Base-by-base conservation (phyloP, 2,888 invertebrate genomes). In the Drosophila affinis region DNA sequence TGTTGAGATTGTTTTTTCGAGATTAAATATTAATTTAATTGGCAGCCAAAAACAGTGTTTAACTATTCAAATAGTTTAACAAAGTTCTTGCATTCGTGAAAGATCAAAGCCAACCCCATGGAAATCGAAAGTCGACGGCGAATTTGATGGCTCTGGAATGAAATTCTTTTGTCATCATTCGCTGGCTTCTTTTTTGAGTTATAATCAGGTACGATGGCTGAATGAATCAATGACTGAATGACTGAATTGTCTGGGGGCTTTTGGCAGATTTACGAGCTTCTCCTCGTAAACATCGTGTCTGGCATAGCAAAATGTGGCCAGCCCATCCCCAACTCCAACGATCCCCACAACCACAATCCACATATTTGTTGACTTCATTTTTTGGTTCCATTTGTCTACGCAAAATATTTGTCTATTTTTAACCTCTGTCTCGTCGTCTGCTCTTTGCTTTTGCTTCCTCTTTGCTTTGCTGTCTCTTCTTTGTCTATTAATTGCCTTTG, bases 371-470 rank as follows among this genome's bases (percentile, higher is more conserved):
- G 48, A 55, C 55, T 73, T 70, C 4, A 46, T 48, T 59, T 51
- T 59, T 58, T 54, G 47, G 54, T 49, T 78, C 72, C 46, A 29
- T 70, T 69, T 72, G 76, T 70, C 51, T 73, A 63, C 61, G 62
- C 87, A 88, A 39, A 82, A 82, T 82, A 88, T 82, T 82, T 82
- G 79, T 54, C 63, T 74, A 72, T 74, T 74, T 78, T 72, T 61
- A 67, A 48, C 69, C 39, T 39, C 39, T 39, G 39, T 39, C 39
- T 39, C 39, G 14, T 39, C 14, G 14, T 44, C 58, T 58, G 21
- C 49, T 18, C 53, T 52, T 53, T 29, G 39, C 29, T 59, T 39
- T 48, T 52, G 47, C 51, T 52, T 49, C 18, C 18, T 51, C 29
- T 45, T 32, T 32, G 29, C 29, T 45, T 32, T 32, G 29, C 14